A percentile compares a stretch with the other conserved stretches of the same genome.
Evolutionary conservation across 2,888 invertebrate genomes (phyloP).

Genomic region (Netelia inedita): DNA sequence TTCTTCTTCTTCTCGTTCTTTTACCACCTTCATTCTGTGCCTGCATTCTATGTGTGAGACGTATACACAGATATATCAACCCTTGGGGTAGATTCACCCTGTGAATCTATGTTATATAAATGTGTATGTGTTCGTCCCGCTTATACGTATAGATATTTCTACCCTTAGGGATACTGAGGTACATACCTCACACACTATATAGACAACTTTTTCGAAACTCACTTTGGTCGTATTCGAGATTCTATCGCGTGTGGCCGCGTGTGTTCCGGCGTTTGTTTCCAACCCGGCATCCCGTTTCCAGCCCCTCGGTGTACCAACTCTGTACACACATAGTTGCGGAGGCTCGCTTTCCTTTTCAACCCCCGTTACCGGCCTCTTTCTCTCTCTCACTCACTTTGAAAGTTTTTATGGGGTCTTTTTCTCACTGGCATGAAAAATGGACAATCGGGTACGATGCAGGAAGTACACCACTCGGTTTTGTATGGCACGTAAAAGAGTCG

Average conservation of each 20-base stretch:
- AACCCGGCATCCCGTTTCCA: constrained; percentile 42
- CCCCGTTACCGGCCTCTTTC: background rate
- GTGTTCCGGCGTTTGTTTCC: constrained; percentile 42
- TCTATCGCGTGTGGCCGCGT: constrained; percentile 51
- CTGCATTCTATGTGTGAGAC: constrained; percentile 7
- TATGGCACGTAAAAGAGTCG: constrained; percentile 31
- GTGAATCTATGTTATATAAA: too few species aligned
- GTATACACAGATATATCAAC: too few species aligned
- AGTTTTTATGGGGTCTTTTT: constrained; percentile 1
- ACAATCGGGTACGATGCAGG: background rate
- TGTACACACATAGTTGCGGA: constrained; percentile 10
- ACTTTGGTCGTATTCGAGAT: constrained; percentile 40
- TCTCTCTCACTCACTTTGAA: background rate
- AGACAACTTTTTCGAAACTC: constrained; percentile 52
- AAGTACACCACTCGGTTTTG: constrained; percentile 3
- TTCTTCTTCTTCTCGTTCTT: constrained; percentile 31
- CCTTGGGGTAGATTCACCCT: too few species aligned
- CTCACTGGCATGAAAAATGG: background rate
- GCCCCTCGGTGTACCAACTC: constrained; percentile 32
- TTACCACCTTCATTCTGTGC: constrained; percentile 43
- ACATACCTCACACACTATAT: constrained; percentile 41
- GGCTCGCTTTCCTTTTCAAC: constrained; percentile 25
- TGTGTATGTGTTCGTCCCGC: background rate
- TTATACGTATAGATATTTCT: background rate
- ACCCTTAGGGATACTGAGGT: constrained; percentile 11